phyloP scores from a whole-genome alignment of 2,113 vertebrate genomes.

The Brachyistius frenatus region DNA sequence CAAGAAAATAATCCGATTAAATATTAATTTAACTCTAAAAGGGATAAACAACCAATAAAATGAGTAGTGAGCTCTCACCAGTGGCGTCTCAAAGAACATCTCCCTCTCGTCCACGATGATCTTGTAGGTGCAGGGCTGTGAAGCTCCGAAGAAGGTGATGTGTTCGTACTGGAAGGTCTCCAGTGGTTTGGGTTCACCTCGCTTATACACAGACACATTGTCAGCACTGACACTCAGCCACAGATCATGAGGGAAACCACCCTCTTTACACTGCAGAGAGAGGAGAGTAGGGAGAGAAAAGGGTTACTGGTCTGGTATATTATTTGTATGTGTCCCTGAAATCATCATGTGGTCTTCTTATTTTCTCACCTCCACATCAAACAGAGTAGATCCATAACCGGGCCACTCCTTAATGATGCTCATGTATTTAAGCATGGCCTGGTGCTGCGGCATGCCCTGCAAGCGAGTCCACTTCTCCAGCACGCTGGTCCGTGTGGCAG shows the following conservation, averaged over 20 bases:
- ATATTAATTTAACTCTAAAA: too few relatives aligned
- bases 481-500: conserved; percentile 90
- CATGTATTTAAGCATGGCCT: conserved; percentile 96
- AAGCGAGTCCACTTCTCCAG: conserved; percentile 92
- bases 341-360: not conserved
- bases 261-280: conserved; percentile 90
- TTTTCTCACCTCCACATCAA: conserved; percentile 91
- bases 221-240: conserved; percentile 94
- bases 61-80: conserved; percentile 78
- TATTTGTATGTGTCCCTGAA: not conserved
- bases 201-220: conserved; percentile 92
- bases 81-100: conserved; percentile 93
- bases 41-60: too few relatives aligned
- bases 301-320: not conserved
- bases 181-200: conserved; percentile 91
- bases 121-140: conserved; percentile 93
- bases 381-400: conserved; percentile 93
- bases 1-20: too few relatives aligned
- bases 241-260: conserved; percentile 93
- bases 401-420: conserved; percentile 92
- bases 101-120: conserved; percentile 95
- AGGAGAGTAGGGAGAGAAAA: not conserved
- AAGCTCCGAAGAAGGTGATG: conserved; percentile 93
- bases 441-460: conserved; percentile 91
- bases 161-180: conserved; percentile 95